A percentile compares a stretch with the other conserved stretches of the same genome.
phyloP scores from a whole-genome alignment of 2,113 vertebrate genomes.

The Cromileptes altivelis region DNA sequence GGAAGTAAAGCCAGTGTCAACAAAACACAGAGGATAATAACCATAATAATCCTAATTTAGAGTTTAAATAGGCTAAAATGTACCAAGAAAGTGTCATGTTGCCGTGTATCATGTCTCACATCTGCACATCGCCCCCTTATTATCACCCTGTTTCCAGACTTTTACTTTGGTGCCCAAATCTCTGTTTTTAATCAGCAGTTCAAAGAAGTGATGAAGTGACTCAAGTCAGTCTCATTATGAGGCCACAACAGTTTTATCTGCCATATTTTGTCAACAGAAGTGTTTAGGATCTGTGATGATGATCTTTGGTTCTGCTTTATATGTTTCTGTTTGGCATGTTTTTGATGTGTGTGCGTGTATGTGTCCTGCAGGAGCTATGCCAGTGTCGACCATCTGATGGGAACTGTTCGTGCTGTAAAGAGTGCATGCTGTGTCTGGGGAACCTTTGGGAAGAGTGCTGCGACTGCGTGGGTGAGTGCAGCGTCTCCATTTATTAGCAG shows the following conservation, averaged over 20 bases:
- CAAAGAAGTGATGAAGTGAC: not conserved
- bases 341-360: conserved; percentile 2
- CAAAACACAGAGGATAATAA: too few species aligned
- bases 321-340: not conserved
- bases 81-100: not conserved
- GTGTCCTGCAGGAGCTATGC: conserved; percentile 91
- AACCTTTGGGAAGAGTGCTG: conserved; percentile 99
- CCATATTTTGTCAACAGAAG: not conserved
- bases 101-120: not conserved
- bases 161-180: not conserved
- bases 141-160: not conserved
- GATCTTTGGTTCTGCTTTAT: not conserved
- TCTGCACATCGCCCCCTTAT: not conserved
- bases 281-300: too few species aligned
- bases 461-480: conserved; percentile 96
- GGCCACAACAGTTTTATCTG: not conserved
- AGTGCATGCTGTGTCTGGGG: conserved; percentile 98
- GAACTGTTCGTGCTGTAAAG: conserved; percentile 98
- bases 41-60: not conserved
- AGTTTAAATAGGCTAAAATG: not conserved
- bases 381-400: conserved; percentile 96
- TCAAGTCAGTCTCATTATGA: not conserved
- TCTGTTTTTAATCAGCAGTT: not conserved
- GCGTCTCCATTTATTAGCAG: not conserved
- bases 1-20: not conserved